Conservation (phyloP, 2,113 vertebrate genomes). For the Hystrix brachyura region DNA sequence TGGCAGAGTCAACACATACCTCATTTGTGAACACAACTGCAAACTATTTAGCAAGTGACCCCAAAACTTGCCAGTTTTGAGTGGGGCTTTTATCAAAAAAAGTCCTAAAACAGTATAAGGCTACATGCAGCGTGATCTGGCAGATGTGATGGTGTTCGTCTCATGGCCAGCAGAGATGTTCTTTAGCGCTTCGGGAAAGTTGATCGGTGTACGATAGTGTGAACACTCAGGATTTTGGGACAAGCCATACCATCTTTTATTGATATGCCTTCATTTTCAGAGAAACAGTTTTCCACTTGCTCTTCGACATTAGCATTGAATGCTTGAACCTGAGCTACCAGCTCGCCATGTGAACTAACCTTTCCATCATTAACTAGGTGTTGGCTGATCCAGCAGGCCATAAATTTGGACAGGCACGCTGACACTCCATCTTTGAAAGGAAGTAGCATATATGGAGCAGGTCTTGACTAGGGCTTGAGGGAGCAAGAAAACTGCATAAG, state of each 20-base stretch:
- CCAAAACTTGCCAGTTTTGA: not conserved
- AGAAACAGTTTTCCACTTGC: not conserved
- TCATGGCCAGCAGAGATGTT: not conserved
- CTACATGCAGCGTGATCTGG: no score
- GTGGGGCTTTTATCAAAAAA: not conserved
- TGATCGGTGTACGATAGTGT: not conserved
- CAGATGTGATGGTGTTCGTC: not conserved
- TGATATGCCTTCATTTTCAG: not conserved
- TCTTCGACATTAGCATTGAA: not conserved
- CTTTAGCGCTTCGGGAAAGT: not conserved
- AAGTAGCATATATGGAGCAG: not conserved
- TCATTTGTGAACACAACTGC: not conserved
- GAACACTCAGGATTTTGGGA: not conserved
- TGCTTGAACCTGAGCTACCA: not conserved
- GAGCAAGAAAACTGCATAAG: not conserved
- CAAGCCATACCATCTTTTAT: no score
- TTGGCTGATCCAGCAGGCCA: not conserved
- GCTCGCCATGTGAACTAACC: not conserved
- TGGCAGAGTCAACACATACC: not conserved
- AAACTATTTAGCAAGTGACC: not conserved
- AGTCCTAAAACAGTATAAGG: not conserved
- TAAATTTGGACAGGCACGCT: not conserved
- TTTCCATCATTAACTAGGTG: not conserved
- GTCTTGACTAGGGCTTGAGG: not conserved
- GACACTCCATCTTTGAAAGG: not conserved